Percentiles rank a stretch among this genome's conserved stretches.
phyloP scores from a whole-genome alignment of 1,140 invertebrate species.

The Caenorhabditis elegans region DNA sequence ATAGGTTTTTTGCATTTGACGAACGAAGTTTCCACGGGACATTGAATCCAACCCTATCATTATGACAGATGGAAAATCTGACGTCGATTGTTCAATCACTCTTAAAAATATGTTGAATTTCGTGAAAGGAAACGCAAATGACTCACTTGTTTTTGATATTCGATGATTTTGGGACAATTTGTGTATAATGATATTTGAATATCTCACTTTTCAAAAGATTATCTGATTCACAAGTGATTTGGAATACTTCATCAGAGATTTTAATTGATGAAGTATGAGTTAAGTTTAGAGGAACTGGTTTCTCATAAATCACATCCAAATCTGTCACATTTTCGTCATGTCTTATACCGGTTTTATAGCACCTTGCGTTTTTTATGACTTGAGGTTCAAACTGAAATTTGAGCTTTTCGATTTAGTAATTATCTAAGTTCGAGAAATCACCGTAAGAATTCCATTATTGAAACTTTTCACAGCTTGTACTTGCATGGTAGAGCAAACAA shows the following conservation, averaged over 20 bases:
- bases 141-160: neutral
- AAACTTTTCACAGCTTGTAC: constrained; percentile 26
- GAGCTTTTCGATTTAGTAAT: neutral
- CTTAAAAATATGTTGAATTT: neutral
- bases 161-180: neutral
- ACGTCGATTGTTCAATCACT: neutral
- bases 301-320: constrained; percentile 37
- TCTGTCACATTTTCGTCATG: constrained; percentile 41
- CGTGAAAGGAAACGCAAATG: neutral
- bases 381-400: constrained; percentile 21
- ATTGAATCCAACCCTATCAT: constrained; percentile 46
- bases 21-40: constrained; percentile 44
- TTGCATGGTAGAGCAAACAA: constrained; percentile 32
- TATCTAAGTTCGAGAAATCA: neutral
- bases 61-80: constrained; percentile 33
- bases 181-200: constrained; percentile 36
- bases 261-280: neutral
- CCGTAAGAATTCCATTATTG: constrained; percentile 29
- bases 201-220: neutral
- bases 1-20: constrained; percentile 45
- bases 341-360: neutral
- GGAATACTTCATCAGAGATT: neutral
- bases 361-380: neutral
- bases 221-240: neutral
- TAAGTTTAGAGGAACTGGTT: neutral